Conservation (phyloP, 1,140 invertebrate genomes). For the Hypothenemus hampei region DNA sequence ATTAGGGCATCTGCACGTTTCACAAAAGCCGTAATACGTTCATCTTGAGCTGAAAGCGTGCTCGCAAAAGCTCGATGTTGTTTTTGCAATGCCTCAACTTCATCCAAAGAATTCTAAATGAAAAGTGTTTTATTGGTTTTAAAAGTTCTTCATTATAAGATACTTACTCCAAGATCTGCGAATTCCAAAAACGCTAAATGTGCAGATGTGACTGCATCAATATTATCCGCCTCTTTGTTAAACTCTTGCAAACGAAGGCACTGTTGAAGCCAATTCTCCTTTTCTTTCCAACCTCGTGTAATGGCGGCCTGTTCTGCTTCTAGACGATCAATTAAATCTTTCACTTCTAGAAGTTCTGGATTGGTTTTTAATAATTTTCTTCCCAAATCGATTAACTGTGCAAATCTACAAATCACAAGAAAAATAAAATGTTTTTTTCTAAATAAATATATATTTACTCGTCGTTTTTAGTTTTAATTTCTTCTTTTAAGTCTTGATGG, state of each 20-base stretch:
- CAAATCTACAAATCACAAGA: slow-evolving; percentile 62
- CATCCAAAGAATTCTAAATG: slow-evolving; percentile 78
- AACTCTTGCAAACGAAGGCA: slow-evolving; percentile 85
- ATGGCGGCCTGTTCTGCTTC: slow-evolving; percentile 72
- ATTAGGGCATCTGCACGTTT: slow-evolving; percentile 84
- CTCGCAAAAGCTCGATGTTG: slow-evolving; percentile 93
- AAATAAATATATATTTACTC: slow-evolving; percentile 54
- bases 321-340: slow-evolving; percentile 68
- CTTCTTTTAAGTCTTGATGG: slow-evolving; percentile 85
- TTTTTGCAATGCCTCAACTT: slow-evolving; percentile 90
- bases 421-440: no score
- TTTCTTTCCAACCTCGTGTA: slow-evolving; percentile 72
- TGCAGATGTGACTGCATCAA: slow-evolving; percentile 90
- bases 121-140: background rate
- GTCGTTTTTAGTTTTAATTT: slow-evolving; percentile 86
- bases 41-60: slow-evolving; percentile 89
- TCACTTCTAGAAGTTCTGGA: slow-evolving; percentile 62
- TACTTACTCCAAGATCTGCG: slow-evolving; percentile 74
- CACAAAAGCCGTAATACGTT: slow-evolving; percentile 79
- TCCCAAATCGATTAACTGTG: slow-evolving; percentile 72
- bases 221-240: slow-evolving; percentile 94
- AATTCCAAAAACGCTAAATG: slow-evolving; percentile 93
- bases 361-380: slow-evolving; percentile 67
- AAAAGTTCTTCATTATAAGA: background rate
- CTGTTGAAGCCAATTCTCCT: slow-evolving; percentile 78